Evolutionary conservation across 2,113 vertebrate genomes (phyloP).

Genomic region (Acinonyx jubatus): DNA sequence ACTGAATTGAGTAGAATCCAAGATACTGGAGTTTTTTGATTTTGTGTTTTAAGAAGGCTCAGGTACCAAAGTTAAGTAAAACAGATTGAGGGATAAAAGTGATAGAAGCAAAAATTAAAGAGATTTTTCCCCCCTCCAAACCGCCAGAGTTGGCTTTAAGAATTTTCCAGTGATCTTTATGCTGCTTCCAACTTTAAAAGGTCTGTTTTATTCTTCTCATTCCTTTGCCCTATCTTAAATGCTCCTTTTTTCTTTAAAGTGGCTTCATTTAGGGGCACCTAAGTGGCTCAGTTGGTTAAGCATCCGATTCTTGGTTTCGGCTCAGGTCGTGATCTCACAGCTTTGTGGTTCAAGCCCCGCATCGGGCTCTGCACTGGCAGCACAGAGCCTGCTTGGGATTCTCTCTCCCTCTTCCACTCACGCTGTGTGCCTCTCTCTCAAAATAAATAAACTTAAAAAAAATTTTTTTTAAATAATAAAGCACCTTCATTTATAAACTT

Average conservation of each 20-base stretch:
- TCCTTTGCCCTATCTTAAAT: conserved; percentile 15
- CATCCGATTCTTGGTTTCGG: too few relatives aligned
- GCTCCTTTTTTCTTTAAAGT: background rate
- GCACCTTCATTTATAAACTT: background rate
- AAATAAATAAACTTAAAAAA: too few relatives aligned
- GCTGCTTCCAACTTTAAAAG: background rate
- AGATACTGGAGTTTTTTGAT: background rate
- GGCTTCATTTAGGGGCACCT: background rate
- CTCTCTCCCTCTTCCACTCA: too few relatives aligned
- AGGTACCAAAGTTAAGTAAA: conserved; percentile 11
- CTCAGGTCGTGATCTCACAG: too few relatives aligned
- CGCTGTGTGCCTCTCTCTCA: too few relatives aligned
- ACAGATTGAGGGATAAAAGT: background rate
- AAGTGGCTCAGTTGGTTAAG: too few relatives aligned
- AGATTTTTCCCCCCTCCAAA: background rate
- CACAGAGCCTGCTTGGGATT: too few relatives aligned
- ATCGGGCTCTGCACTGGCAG: too few relatives aligned
- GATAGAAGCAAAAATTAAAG: background rate
- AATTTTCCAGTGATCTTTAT: background rate
- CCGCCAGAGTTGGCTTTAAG: conserved; percentile 18
- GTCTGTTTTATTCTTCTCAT: background rate
- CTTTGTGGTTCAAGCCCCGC: too few relatives aligned
- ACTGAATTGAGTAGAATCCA: conserved; percentile 9
- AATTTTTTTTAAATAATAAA: background rate
- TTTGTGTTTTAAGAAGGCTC: background rate